These are phyloP conservation scores for Drosophila watanabei DNA, from an alignment of 1,140 invertebrate genomes.

Conservation along the genomic window DNA sequence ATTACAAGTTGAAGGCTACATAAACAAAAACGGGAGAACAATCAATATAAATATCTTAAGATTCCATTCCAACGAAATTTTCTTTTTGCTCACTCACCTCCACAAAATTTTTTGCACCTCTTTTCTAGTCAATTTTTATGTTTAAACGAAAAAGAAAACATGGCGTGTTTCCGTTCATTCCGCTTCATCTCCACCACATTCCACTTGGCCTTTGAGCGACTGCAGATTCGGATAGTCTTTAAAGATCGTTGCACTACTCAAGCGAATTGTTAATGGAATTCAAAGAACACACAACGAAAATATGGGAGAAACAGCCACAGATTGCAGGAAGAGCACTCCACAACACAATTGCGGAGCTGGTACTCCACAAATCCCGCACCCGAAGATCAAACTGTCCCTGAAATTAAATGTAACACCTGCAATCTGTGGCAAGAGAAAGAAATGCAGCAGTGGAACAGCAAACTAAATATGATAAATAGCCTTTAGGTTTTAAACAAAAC, in stretches of 20 bases:
- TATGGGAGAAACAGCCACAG: conserved; percentile 23
- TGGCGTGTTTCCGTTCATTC: conserved; percentile 47
- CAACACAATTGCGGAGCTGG: conserved; percentile 70
- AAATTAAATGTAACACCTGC: conserved; percentile 6
- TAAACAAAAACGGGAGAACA: conserved; percentile 45
- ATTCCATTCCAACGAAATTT: conserved; percentile 59
- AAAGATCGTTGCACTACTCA: conserved; percentile 68
- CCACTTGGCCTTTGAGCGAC: conserved; percentile 24
- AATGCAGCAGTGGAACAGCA: conserved; percentile 22
- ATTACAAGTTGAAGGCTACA: conserved; percentile 50
- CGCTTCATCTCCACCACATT: conserved; percentile 11
- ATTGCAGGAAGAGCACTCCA: conserved; percentile 43
- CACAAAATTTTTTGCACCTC: conserved; percentile 48
- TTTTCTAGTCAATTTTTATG: conserved; percentile 66
- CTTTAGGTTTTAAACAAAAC: conserved; percentile 65
- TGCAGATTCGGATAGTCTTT: conserved; percentile 39
- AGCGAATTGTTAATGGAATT: conserved; percentile 64
- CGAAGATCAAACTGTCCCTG: conserved; percentile 2
- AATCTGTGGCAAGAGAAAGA: conserved; percentile 17
- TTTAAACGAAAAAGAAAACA: conserved; percentile 59
- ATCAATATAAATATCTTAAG: conserved; percentile 55
- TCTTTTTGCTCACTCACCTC: conserved; percentile 25
- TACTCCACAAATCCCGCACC: conserved; percentile 57
- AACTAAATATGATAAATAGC: conserved; percentile 47
- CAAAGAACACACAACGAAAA: conserved; percentile 60